Evolutionary conservation across 2,797 vertebrate genomes (phyloP).

Genomic region (Enoplosus armatus): DNA sequence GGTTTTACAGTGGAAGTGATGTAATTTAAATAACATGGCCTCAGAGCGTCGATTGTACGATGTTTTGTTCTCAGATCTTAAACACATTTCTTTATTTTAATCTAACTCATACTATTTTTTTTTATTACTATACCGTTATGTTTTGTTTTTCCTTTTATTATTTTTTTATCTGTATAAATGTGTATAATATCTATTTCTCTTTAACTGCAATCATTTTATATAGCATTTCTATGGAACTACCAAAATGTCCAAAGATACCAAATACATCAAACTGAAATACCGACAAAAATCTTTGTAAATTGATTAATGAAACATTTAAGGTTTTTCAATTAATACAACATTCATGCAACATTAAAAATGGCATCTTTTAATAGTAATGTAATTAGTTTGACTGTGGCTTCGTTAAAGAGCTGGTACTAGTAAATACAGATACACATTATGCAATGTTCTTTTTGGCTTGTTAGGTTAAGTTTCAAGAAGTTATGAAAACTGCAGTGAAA

Average conservation of each 20-base stretch:
- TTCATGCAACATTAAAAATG: background rate
- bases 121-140: background rate
- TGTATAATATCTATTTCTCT: background rate
- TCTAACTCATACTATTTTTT: background rate
- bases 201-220: background rate
- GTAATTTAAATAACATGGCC: background rate
- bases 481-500: background rate
- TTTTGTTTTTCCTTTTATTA: background rate
- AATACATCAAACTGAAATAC: background rate
- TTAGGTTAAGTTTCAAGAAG: background rate
- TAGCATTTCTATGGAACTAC: background rate
- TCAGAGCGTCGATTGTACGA: background rate
- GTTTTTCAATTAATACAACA: background rate
- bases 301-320: background rate
- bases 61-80: slow-evolving; percentile 6
- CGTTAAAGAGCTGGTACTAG: background rate
- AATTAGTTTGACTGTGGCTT: background rate
- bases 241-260: background rate
- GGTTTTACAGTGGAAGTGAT: background rate
- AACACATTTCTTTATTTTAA: background rate
- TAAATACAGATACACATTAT: background rate
- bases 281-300: background rate
- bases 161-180: background rate
- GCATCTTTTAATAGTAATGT: background rate
- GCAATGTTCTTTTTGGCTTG: background rate